These are phyloP conservation scores for Poecile atricapillus DNA, from an alignment of 2,113 vertebrate species.

Conservation along the genomic window DNA sequence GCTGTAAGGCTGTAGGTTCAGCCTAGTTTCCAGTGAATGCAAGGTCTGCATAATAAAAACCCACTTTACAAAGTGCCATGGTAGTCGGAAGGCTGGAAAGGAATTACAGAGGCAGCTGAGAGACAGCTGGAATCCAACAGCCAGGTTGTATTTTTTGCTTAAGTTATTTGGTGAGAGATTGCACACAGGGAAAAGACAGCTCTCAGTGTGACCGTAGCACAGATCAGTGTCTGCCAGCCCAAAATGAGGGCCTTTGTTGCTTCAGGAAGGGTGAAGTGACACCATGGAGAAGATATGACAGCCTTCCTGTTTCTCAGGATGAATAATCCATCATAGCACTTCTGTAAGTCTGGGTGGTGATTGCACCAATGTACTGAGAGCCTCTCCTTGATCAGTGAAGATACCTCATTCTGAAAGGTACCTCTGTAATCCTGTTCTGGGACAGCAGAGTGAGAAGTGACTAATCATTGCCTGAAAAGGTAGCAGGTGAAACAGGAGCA, in stretches of 20 bases:
- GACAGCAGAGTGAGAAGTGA: not conserved
- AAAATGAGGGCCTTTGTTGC: not conserved
- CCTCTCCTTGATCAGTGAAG: not conserved
- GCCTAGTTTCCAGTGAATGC: not conserved
- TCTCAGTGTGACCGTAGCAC: not conserved
- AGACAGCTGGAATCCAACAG: not conserved
- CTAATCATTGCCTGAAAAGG: not conserved
- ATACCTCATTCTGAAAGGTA: not conserved
- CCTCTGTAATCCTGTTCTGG: not conserved
- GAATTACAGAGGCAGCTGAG: not conserved
- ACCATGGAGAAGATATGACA: not conserved
- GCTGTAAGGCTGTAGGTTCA: not conserved
- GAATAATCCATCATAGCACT: not conserved
- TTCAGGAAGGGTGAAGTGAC: not conserved
- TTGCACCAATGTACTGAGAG: not conserved
- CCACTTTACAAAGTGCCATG: not conserved
- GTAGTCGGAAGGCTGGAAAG: not conserved
- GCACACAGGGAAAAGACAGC: not conserved
- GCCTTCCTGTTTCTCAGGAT: not conserved
- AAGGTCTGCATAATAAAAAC: not conserved
- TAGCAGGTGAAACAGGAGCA: not conserved
- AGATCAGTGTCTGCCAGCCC: not conserved
- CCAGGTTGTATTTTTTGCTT: rapidly evolving
- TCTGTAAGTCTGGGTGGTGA: not conserved
- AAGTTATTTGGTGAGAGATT: not conserved